These are phyloP conservation scores for Gymnogyps californianus DNA, from an alignment of 2,113 vertebrate species.

Conservation along the genomic window DNA sequence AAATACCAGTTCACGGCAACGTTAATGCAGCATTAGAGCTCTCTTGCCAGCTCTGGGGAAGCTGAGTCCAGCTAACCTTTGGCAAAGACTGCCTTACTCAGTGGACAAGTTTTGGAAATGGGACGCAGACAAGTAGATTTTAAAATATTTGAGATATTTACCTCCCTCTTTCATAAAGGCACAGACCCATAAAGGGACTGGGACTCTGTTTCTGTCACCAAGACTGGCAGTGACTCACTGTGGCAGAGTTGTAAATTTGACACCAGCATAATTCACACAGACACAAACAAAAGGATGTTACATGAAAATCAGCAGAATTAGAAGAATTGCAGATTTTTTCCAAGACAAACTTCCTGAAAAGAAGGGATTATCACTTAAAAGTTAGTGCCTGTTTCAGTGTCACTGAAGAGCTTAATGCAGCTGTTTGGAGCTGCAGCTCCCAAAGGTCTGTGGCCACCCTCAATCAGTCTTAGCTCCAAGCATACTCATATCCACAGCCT, in stretches of 20 bases:
- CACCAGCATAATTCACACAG: background rate
- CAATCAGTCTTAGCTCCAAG: background rate
- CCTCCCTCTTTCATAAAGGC: background rate
- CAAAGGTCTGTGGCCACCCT: background rate
- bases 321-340: background rate
- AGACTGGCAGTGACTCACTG: background rate
- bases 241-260: background rate
- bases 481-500: background rate
- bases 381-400: background rate
- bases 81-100: background rate
- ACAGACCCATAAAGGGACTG: background rate
- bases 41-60: background rate
- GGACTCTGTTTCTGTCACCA: background rate
- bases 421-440: background rate
- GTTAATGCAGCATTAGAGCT: background rate
- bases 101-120: background rate
- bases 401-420: background rate
- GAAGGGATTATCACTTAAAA: background rate
- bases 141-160: background rate
- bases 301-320: background rate
- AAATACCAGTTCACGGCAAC: background rate
- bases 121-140: background rate
- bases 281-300: background rate
- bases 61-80: background rate
- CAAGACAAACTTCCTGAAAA: background rate